Percentiles rank a stretch among this genome's conserved stretches.
phyloP scores from a whole-genome alignment of 2,113 vertebrate genomes.

The Crypturellus undulatus region DNA sequence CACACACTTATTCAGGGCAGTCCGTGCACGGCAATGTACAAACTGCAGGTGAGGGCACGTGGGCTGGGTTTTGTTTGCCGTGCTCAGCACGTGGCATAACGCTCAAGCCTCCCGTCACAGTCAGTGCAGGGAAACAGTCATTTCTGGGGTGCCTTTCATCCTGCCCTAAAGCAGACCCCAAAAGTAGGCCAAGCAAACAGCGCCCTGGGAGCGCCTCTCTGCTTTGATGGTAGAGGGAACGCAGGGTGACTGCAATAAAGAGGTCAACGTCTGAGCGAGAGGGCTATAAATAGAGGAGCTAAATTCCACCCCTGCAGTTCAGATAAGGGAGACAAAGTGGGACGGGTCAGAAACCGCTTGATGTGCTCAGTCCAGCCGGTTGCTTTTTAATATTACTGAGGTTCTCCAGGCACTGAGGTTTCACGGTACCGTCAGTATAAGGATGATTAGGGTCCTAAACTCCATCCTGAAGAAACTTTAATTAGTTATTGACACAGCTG shows the following conservation, averaged over 20 bases:
- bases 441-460: constrained; percentile 4
- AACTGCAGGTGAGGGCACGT: background rate
- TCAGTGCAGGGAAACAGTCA: background rate
- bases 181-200: constrained; percentile 52
- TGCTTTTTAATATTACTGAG: constrained; percentile 1
- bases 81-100: background rate
- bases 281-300: constrained; percentile 66
- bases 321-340: constrained; percentile 53
- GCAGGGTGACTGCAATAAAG: constrained; percentile 47
- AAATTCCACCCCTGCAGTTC: constrained; percentile 49
- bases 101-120: background rate
- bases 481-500: constrained; percentile 40
- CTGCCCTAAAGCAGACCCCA: background rate
- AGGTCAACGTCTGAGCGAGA: constrained; percentile 34
- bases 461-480: constrained; percentile 20
- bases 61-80: background rate
- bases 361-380: background rate
- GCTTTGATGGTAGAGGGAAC: constrained; percentile 42
- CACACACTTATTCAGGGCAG: background rate
- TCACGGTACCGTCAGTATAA: background rate
- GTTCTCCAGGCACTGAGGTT: background rate
- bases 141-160: constrained; percentile 32
- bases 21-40: background rate
- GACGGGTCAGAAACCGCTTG: constrained; percentile 29
- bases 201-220: constrained; percentile 27